Percentiles rank a stretch among this genome's conserved stretches.
Evolutionary conservation across 2,113 vertebrate species (phyloP).

Genomic region (Tragelaphus buxtoni): DNA sequence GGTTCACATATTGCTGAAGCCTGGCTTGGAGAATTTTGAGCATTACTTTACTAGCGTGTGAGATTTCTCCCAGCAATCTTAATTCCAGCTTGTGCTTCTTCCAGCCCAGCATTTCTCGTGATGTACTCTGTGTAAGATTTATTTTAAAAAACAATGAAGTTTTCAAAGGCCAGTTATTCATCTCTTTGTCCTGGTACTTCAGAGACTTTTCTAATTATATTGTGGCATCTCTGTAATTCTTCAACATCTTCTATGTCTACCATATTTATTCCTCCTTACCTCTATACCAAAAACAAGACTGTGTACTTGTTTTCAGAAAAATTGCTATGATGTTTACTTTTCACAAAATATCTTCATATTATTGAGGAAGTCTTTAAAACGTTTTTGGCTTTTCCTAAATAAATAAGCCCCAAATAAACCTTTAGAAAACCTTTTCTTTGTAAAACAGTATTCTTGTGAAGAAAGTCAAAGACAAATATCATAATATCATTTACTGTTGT

Average conservation of each 20-base stretch:
- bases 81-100: too few species aligned
- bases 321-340: not conserved
- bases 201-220: not conserved
- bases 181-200: not conserved
- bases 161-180: not conserved
- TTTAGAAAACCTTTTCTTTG: not conserved
- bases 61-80: too few species aligned
- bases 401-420: not conserved
- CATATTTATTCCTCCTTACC: not conserved
- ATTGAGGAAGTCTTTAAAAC: not conserved
- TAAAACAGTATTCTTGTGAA: not conserved
- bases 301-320: not conserved
- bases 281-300: conserved; percentile 33
- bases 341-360: not conserved
- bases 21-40: too few species aligned
- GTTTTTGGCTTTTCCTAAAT: not conserved
- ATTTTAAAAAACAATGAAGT: not conserved
- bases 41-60: too few species aligned
- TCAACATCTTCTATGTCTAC: not conserved
- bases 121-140: not conserved
- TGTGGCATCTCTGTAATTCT: not conserved
- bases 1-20: too few species aligned
- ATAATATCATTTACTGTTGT: not conserved
- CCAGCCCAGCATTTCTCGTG: too few species aligned
- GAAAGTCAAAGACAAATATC: not conserved